phyloP scores from a whole-genome alignment of 1,140 invertebrate species.

The Psix sp. region DNA sequence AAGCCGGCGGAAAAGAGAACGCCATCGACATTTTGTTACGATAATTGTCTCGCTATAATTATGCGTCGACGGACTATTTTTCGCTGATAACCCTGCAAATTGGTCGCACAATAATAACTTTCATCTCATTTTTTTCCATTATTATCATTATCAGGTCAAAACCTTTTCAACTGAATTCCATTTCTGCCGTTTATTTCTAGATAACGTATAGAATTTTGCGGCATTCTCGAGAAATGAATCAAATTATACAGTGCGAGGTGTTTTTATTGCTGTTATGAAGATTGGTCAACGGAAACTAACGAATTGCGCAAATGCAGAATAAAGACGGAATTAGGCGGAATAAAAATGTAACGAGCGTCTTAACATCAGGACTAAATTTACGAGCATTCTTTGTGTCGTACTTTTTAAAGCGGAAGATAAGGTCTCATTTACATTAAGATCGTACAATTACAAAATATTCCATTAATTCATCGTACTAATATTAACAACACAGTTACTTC shows the following conservation, averaged over 20 bases:
- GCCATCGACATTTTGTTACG: conserved; percentile 63
- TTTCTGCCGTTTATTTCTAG: too few relatives aligned
- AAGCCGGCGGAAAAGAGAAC: conserved; percentile 54
- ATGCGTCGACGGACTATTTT: conserved; percentile 61
- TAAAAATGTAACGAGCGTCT: conserved; percentile 37
- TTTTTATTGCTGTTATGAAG: neutral
- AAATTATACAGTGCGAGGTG: neutral
- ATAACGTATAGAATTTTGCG: too few relatives aligned
- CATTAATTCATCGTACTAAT: too few relatives aligned
- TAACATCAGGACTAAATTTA: conserved; percentile 32
- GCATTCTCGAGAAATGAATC: too few relatives aligned
- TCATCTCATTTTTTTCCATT: too few relatives aligned
- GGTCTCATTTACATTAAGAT: too few relatives aligned
- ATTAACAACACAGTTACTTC: too few relatives aligned
- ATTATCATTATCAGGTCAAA: too few relatives aligned
- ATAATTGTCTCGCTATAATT: conserved; percentile 73
- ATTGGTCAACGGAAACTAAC: neutral
- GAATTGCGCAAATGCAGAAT: neutral
- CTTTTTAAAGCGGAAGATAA: conserved; percentile 47
- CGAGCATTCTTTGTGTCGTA: conserved; percentile 37
- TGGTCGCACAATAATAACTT: too few relatives aligned
- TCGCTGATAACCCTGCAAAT: neutral
- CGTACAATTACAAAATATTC: too few relatives aligned
- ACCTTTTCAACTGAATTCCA: too few relatives aligned
- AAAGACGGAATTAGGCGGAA: conserved; percentile 1